A percentile compares a stretch with the other conserved stretches of the same genome.
Evolutionary conservation across 2,888 invertebrate genomes (phyloP).

Genomic region (Theristus sp.): DNA sequence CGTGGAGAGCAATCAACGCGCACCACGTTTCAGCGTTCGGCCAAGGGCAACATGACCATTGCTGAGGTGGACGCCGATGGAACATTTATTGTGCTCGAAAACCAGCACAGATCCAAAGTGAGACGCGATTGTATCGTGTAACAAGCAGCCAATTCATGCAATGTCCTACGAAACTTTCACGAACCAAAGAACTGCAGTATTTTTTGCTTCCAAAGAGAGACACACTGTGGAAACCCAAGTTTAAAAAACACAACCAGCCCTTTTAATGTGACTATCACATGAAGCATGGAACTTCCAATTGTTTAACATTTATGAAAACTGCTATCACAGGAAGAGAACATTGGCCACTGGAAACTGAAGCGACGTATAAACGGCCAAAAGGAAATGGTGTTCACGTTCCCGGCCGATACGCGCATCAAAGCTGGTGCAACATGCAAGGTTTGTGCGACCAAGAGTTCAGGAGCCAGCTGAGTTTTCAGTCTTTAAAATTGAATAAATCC

Average conservation of each 20-base stretch:
- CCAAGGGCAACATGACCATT: constrained; percentile 35
- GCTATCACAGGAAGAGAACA: constrained; percentile 26
- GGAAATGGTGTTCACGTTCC: constrained; percentile 17
- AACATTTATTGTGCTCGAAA: constrained; percentile 34
- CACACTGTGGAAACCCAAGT: no score
- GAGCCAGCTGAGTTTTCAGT: not conserved
- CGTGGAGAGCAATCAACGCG: constrained; percentile 34
- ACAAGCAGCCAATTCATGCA: no score
- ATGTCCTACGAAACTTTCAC: no score
- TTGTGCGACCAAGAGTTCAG: not conserved
- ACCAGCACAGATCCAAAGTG: constrained; percentile 30
- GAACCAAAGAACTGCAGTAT: no score
- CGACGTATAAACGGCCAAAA: constrained; percentile 27
- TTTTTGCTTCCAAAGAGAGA: not conserved
- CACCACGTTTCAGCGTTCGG: constrained; percentile 38
- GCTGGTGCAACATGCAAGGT: constrained; percentile 12
- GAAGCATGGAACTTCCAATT: no score
- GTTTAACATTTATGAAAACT: not conserved
- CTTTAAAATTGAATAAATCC: no score
- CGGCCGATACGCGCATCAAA: constrained; percentile 11
- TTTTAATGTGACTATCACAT: no score
- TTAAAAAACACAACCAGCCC: no score
- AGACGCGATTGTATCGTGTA: not conserved
- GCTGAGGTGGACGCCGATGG: constrained; percentile 34
- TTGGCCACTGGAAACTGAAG: constrained; percentile 29